Conservation (phyloP, 2,113 vertebrate species). For the Ameiurus melas region DNA sequence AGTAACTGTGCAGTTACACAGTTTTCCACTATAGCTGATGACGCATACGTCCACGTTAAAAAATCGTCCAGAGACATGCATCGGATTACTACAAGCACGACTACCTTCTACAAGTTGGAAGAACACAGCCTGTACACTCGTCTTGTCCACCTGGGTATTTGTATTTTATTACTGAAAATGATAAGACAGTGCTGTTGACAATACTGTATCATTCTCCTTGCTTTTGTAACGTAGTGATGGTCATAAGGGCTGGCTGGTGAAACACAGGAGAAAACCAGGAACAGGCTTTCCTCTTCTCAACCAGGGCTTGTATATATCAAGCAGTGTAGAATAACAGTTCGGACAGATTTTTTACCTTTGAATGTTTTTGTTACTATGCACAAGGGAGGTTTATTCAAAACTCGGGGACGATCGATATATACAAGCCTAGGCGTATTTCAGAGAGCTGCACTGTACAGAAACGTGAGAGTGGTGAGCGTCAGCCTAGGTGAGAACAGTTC, state of each 20-base stretch:
- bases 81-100: not conserved
- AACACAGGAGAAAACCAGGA: constrained; percentile 38
- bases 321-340: not conserved
- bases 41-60: constrained; percentile 6
- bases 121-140: constrained; percentile 72
- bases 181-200: constrained; percentile 89
- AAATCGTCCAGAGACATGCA: not conserved
- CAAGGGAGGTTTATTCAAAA: constrained; percentile 8
- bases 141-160: constrained; percentile 86
- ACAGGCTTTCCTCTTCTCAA: constrained; percentile 16
- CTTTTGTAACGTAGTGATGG: constrained; percentile 47
- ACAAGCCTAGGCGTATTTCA: constrained; percentile 5
- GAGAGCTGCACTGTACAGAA: constrained; percentile 31
- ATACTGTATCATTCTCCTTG: constrained; percentile 77
- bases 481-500: constrained; percentile 71
- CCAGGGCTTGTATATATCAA: constrained; percentile 27
- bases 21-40: not conserved
- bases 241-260: constrained; percentile 61
- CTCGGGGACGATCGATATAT: not conserved
- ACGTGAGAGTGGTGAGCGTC: constrained; percentile 52
- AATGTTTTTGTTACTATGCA: constrained; percentile 6
- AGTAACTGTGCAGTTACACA: not conserved
- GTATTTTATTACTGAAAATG: constrained; percentile 89
- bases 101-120: not conserved
- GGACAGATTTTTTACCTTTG: not conserved